Evolutionary conservation across 1,140 invertebrate species (phyloP).

Genomic region (Forficula auricularia): DNA sequence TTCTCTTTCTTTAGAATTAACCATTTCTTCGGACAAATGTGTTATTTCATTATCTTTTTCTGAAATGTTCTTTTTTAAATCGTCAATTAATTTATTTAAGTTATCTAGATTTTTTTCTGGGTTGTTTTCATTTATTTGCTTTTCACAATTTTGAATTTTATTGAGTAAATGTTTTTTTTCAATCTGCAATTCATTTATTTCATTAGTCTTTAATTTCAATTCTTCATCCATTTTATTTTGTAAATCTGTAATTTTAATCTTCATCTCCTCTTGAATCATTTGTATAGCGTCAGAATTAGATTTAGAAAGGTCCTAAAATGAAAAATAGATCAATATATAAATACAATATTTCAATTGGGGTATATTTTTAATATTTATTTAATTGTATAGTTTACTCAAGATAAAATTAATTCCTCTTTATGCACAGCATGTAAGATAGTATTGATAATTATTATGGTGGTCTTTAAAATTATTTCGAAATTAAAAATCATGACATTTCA

Average conservation of each 20-base stretch:
- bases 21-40: background rate
- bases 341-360: no score
- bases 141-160: slow-evolving; percentile 17
- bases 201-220: slow-evolving; percentile 27
- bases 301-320: slow-evolving; percentile 26
- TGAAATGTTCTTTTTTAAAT: no score
- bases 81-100: no score
- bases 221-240: slow-evolving; percentile 24
- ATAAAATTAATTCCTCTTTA: no score
- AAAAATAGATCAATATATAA: slow-evolving; percentile 11
- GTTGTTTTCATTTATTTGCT: slow-evolving; percentile 11
- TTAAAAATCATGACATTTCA: no score
- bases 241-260: slow-evolving; percentile 15
- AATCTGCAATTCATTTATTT: slow-evolving; percentile 24
- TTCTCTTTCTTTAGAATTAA: background rate
- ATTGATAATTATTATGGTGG: no score
- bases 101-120: no score
- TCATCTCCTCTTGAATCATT: slow-evolving; percentile 24
- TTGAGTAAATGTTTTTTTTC: slow-evolving; percentile 24
- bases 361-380: no score
- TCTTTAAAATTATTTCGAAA: no score
- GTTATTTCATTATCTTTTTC: slow-evolving; percentile 1
- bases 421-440: no score
- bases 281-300: slow-evolving; percentile 28
- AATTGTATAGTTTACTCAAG: no score